Percentiles rank a stretch among this genome's conserved stretches.
Evolutionary conservation across 2,113 vertebrate species (phyloP).

Genomic region (Oplegnathus fasciatus): DNA sequence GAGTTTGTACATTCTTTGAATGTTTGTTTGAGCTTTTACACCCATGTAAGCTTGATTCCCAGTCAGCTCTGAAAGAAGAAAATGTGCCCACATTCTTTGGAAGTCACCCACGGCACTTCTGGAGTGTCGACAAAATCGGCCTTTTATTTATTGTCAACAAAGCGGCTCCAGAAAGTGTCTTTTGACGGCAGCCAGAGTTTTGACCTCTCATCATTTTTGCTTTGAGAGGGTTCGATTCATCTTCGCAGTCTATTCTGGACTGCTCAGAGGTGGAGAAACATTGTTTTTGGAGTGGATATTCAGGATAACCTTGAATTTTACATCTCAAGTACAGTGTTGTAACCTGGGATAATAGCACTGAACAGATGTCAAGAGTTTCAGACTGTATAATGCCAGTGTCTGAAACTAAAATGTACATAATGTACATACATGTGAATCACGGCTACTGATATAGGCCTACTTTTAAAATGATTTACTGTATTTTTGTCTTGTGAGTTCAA

Average conservation of each 20-base stretch:
- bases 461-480: not conserved
- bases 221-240: constrained; percentile 30
- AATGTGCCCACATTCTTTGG: constrained; percentile 50
- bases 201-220: constrained; percentile 32
- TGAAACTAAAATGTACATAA: not conserved
- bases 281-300: not conserved
- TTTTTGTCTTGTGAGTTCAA: not conserved
- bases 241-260: constrained; percentile 17
- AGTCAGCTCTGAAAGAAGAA: constrained; percentile 21
- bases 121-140: constrained; percentile 26
- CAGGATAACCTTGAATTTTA: constrained; percentile 26
- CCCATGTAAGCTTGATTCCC: constrained; percentile 18
- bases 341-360: not conserved
- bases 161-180: constrained; percentile 41
- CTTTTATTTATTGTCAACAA: constrained; percentile 61
- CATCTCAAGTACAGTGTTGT: not conserved
- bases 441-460: not conserved
- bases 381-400: constrained; percentile 9
- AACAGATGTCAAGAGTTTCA: not conserved
- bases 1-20: constrained; percentile 54
- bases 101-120: constrained; percentile 46
- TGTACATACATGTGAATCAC: constrained; percentile 1
- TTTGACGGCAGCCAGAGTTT: constrained; percentile 4
- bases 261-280: constrained; percentile 7
- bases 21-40: constrained; percentile 57